These are phyloP conservation scores for Lasioglossum calceatum DNA, from an alignment of 2,888 invertebrate species.

Conservation along the genomic window DNA sequence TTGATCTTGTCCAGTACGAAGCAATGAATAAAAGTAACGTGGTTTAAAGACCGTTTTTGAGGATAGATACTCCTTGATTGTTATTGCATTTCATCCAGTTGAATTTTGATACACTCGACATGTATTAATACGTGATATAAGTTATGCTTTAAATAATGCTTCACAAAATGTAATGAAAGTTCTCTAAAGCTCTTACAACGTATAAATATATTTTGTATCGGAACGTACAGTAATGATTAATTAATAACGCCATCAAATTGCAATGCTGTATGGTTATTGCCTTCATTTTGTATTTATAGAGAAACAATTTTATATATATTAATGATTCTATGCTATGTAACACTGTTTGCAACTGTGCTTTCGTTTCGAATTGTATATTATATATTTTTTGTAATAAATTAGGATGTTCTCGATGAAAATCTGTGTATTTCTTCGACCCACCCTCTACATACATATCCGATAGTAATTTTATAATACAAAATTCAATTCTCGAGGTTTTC, in stretches of 20 bases:
- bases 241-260: conserved; percentile 25
- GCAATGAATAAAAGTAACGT: conserved; percentile 1
- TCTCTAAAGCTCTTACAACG: conserved; percentile 32
- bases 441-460: no score
- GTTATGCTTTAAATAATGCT: conserved; percentile 60
- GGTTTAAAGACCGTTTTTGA: conserved; percentile 20
- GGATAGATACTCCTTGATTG: conserved; percentile 39
- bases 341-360: neutral
- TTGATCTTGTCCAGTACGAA: conserved; percentile 22
- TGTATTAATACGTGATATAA: conserved; percentile 38
- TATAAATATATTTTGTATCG: conserved; percentile 69
- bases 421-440: neutral
- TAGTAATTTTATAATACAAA: no score
- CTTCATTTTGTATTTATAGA: conserved; percentile 22
- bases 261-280: conserved; percentile 25
- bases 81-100: conserved; percentile 42
- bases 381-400: conserved; percentile 31
- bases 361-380: conserved; percentile 18
- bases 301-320: conserved; percentile 12
- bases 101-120: conserved; percentile 50
- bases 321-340: conserved; percentile 1
- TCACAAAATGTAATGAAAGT: neutral
- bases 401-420: neutral
- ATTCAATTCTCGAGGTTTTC: no score
- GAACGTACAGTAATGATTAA: conserved; percentile 39